These are phyloP conservation scores for Seira sanloemensis DNA, from an alignment of 2,888 invertebrate genomes.

Conservation along the genomic window DNA sequence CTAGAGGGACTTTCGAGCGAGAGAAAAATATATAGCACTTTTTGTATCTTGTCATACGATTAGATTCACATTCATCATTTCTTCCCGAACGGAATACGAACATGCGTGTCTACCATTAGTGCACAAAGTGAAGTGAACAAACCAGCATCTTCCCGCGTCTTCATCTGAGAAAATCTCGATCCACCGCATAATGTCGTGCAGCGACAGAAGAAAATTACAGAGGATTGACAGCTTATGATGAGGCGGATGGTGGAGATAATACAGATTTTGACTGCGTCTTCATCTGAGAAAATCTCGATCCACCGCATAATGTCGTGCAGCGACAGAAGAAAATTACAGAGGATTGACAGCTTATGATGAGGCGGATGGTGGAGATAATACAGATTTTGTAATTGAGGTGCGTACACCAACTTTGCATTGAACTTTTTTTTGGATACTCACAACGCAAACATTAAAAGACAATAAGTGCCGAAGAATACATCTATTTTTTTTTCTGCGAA, in stretches of 20 bases:
- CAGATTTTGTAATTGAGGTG: conserved; percentile 23
- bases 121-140: conserved; percentile 11
- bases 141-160: conserved; percentile 4
- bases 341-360: conserved; percentile 39
- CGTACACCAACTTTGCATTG: no score
- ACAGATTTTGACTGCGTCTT: not conserved
- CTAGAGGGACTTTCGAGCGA: not conserved
- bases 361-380: conserved; percentile 15
- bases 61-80: conserved; percentile 2
- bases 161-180: conserved; percentile 13
- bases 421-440: no score
- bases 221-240: conserved; percentile 39
- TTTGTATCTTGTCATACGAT: conserved; percentile 22
- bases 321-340: conserved; percentile 31
- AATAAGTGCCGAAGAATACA: not conserved
- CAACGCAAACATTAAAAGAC: not conserved
- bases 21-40: not conserved
- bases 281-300: conserved; percentile 13
- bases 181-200: not conserved
- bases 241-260: conserved; percentile 15
- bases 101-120: not conserved
- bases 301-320: not conserved
- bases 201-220: conserved; percentile 30
- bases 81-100: not conserved
- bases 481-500: not conserved